Percentiles rank a stretch among this genome's conserved stretches.
Evolutionary conservation across 2,113 vertebrate species (phyloP).

Genomic region (Vombatus ursinus): DNA sequence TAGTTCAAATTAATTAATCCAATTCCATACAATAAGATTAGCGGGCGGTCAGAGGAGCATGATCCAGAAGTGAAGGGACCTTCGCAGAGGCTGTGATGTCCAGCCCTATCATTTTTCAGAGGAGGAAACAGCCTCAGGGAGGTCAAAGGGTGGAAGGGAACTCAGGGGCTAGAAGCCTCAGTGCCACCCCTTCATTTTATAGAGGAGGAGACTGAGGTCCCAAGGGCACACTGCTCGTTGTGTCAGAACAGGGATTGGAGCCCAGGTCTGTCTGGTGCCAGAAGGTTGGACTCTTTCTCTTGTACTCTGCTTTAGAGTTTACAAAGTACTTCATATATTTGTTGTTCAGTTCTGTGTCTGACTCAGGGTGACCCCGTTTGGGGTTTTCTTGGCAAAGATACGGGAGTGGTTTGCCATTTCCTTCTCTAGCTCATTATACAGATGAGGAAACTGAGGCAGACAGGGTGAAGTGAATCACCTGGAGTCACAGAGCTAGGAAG

Average conservation of each 20-base stretch:
- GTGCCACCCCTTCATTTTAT: too few relatives aligned
- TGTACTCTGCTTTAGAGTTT: neutral
- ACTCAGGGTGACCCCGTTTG: neutral
- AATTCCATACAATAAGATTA: neutral
- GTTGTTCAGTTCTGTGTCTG: neutral
- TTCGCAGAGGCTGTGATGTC: neutral
- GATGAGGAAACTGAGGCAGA: neutral
- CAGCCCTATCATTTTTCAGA: neutral
- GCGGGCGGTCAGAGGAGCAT: neutral
- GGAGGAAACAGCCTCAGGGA: neutral
- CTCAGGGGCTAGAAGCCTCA: neutral
- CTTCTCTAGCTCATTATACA: neutral
- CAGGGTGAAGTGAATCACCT: neutral
- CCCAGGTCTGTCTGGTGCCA: too few relatives aligned
- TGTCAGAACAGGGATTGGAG: neutral
- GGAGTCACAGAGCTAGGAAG: neutral
- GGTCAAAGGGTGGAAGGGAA: neutral
- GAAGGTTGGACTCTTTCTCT: neutral
- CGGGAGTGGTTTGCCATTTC: neutral
- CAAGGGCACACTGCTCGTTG: neutral
- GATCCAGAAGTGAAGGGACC: neutral
- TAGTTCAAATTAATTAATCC: neutral
- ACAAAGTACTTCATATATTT: neutral
- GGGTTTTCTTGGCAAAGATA: neutral
- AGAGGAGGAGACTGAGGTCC: neutral